phyloP scores from a whole-genome alignment of 30 jellyfish, hydroid and myxozoan genomes.

The Chrysaora quinquecirrha region DNA sequence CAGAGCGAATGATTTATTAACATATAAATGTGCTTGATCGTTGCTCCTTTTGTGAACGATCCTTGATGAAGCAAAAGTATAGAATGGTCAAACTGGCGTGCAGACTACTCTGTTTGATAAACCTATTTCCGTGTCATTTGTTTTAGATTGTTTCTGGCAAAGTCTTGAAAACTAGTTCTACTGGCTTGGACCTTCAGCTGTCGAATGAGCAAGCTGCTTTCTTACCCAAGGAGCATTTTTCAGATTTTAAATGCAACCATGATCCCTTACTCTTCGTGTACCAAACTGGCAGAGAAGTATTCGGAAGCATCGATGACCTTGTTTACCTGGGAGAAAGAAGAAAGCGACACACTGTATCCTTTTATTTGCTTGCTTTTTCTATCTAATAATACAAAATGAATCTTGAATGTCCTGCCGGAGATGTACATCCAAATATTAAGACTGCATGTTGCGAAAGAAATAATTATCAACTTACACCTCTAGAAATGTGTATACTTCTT shows the following conservation, averaged over 20 bases:
- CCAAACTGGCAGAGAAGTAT: constrained; percentile 27
- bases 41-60: too few species aligned
- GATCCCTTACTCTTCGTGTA: constrained; percentile 32
- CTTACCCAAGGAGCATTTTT: constrained; percentile 45
- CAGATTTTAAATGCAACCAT: constrained; percentile 66
- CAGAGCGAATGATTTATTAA: too few species aligned
- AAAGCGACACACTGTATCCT: constrained; percentile 73
- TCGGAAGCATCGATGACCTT: not conserved
- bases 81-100: too few species aligned
- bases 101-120: not conserved
- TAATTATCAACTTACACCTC: too few species aligned
- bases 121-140: not conserved
- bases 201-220: constrained; percentile 18
- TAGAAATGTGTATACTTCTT: too few species aligned
- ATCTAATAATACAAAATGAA: too few species aligned
- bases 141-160: constrained; percentile 59
- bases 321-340: constrained; percentile 63
- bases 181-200: constrained; percentile 19
- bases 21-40: too few species aligned
- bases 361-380: too few species aligned
- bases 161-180: constrained; percentile 11
- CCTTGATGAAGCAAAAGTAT: too few species aligned
- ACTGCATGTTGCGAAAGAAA: too few species aligned
- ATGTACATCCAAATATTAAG: too few species aligned
- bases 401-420: too few species aligned